A percentile compares a stretch with the other conserved stretches of the same genome.
phyloP scores from a whole-genome alignment of 2,888 invertebrate species.

The Nomada ruficornis region DNA sequence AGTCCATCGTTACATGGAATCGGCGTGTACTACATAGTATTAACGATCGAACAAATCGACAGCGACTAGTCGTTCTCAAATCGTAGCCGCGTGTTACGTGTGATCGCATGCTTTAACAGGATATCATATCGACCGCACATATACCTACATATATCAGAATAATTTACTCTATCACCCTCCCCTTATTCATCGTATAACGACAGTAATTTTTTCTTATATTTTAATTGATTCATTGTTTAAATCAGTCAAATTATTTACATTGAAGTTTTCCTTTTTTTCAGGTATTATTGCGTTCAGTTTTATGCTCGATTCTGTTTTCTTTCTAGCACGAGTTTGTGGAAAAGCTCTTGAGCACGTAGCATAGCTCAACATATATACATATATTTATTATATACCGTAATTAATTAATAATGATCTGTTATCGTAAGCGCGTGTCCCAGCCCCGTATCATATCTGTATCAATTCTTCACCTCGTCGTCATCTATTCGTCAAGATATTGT shows the following conservation, averaged over 20 bases:
- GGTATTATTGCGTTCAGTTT: conserved; percentile 76
- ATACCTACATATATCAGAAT: conserved; percentile 2
- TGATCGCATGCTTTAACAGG: conserved; percentile 37
- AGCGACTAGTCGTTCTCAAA: conserved; percentile 37
- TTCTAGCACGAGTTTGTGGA: conserved; percentile 76
- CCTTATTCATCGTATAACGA: conserved; percentile 26
- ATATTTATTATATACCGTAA: conserved; percentile 1
- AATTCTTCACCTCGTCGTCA: conserved; percentile 20
- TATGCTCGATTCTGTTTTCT: conserved; percentile 57
- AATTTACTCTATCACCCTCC: not conserved
- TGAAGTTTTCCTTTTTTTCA: conserved; percentile 77
- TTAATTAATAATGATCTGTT: not conserved
- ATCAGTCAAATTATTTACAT: conserved; percentile 56
- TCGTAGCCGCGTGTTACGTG: conserved; percentile 52
- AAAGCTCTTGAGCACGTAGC: conserved; percentile 32
- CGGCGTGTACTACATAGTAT: not conserved
- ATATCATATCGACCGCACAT: conserved; percentile 19
- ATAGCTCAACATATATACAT: not conserved
- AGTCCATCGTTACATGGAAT: conserved; percentile 11
- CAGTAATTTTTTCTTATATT: not conserved
- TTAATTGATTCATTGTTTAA: not conserved
- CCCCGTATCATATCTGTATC: not conserved
- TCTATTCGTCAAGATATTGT: conserved; percentile 52
- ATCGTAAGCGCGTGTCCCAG: not conserved
- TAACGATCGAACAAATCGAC: conserved; percentile 29